These are phyloP conservation scores for Dryococelus australis DNA, from an alignment of 2,888 invertebrate genomes.

Conservation along the genomic window DNA sequence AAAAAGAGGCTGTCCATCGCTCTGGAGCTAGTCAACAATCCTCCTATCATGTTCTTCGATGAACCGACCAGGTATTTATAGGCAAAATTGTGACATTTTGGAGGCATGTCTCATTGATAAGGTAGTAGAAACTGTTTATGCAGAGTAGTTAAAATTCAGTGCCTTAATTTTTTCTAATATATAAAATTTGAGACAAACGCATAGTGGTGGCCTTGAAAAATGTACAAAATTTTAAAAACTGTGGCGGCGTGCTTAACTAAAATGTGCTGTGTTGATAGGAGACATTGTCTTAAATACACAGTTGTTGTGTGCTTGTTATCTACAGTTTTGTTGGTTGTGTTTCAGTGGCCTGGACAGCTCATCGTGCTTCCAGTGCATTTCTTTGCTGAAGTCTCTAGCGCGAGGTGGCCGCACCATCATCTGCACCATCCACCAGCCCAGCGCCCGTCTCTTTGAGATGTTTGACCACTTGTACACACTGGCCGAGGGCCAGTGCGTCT, in stretches of 20 bases:
- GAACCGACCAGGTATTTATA: constrained; percentile 80
- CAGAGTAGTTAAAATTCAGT: too few relatives aligned
- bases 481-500: constrained; percentile 94
- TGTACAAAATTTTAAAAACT: too few relatives aligned
- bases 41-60: constrained; percentile 97
- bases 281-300: too few relatives aligned
- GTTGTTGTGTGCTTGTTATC: not conserved
- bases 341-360: constrained; percentile 91
- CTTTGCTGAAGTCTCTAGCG: constrained; percentile 86
- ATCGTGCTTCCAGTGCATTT: constrained; percentile 93
- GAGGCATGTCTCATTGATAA: too few relatives aligned
- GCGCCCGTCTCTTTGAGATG: constrained; percentile 96
- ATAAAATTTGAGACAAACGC: too few relatives aligned
- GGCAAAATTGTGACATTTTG: not conserved
- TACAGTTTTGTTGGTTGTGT: constrained; percentile 29
- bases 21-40: constrained; percentile 93
- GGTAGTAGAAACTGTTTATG: too few relatives aligned
- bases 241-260: too few relatives aligned
- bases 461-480: constrained; percentile 94
- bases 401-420: constrained; percentile 92
- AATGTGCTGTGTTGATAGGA: too few relatives aligned
- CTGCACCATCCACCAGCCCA: constrained; percentile 96
- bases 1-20: constrained; percentile 95
- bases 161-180: too few relatives aligned
- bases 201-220: too few relatives aligned